Percentiles rank a stretch among this genome's conserved stretches.
Conservation (phyloP, 1,140 invertebrate species). For the Neotoxoptera formosana region DNA sequence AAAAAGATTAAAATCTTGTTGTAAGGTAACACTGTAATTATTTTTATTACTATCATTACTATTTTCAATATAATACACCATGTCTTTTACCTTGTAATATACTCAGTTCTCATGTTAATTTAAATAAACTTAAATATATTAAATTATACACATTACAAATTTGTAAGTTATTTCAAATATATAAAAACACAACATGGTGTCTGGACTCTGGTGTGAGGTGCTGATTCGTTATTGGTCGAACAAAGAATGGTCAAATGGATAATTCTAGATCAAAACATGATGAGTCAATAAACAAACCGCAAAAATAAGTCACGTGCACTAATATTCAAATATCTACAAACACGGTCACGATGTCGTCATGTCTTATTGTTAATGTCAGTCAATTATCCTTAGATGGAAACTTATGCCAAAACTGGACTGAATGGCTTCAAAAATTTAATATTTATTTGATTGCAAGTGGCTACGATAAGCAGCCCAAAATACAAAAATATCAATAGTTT, state of each 20-base stretch:
- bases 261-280: conserved; percentile 18
- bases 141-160: no score
- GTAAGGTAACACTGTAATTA: no score
- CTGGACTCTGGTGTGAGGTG: conserved; percentile 11
- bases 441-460: conserved; percentile 12
- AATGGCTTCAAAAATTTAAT: conserved; percentile 3
- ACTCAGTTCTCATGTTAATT: no score
- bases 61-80: no score
- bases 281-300: background rate
- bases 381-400: conserved; percentile 34
- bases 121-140: no score
- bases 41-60: no score
- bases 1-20: no score
- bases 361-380: conserved; percentile 3
- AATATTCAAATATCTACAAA: background rate
- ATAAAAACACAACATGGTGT: conserved; percentile 26
- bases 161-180: no score
- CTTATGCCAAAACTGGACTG: background rate
- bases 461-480: background rate
- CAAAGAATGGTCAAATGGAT: background rate
- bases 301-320: background rate
- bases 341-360: background rate
- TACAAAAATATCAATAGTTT: conserved; percentile 7
- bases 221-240: conserved; percentile 23
- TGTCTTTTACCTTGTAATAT: no score